A percentile compares a stretch with the other conserved stretches of the same genome.
phyloP scores from a whole-genome alignment of 2,113 vertebrate genomes.

The Tiliqua scincoides region DNA sequence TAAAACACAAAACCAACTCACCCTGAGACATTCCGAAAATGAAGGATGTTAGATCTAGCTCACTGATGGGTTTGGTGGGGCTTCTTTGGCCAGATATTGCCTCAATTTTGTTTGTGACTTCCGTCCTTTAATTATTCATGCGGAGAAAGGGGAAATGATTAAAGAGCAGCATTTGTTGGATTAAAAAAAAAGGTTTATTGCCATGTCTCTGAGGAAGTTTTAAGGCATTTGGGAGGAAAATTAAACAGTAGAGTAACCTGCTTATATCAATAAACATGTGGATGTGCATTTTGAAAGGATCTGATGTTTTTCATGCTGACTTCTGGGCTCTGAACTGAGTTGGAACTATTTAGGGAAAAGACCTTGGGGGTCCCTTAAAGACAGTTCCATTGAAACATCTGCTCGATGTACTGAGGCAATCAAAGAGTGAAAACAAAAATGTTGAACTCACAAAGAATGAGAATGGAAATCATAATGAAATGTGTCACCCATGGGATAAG shows the following conservation, averaged over 20 bases:
- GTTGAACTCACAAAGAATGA: conserved; percentile 54
- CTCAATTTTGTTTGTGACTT: background rate
- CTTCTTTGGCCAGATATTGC: background rate
- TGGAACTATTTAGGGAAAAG: conserved; percentile 51
- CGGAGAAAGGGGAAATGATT: conserved; percentile 33
- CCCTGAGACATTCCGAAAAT: background rate
- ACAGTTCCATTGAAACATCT: conserved; percentile 67
- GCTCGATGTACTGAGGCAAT: conserved; percentile 56
- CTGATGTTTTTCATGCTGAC: conserved; percentile 37
- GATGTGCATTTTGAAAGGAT: conserved; percentile 32
- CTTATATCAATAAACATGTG: conserved; percentile 42
- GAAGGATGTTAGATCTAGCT: background rate
- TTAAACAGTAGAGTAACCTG: conserved; percentile 24
- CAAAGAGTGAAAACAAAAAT: conserved; percentile 41
- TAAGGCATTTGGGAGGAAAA: conserved; percentile 5
- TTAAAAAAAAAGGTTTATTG: conserved; percentile 50
- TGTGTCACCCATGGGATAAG: conserved; percentile 42
- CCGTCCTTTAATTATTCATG: conserved; percentile 35
- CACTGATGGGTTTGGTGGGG: background rate
- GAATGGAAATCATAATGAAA: conserved; percentile 60
- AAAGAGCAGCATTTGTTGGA: conserved; percentile 41
- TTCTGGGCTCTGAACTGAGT: conserved; percentile 61
- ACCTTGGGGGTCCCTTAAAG: conserved; percentile 43
- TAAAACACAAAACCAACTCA: background rate
- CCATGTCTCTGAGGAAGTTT: background rate